These are phyloP conservation scores for Amblyjoppa proteus DNA, from an alignment of 2,888 invertebrate genomes.

Conservation along the genomic window DNA sequence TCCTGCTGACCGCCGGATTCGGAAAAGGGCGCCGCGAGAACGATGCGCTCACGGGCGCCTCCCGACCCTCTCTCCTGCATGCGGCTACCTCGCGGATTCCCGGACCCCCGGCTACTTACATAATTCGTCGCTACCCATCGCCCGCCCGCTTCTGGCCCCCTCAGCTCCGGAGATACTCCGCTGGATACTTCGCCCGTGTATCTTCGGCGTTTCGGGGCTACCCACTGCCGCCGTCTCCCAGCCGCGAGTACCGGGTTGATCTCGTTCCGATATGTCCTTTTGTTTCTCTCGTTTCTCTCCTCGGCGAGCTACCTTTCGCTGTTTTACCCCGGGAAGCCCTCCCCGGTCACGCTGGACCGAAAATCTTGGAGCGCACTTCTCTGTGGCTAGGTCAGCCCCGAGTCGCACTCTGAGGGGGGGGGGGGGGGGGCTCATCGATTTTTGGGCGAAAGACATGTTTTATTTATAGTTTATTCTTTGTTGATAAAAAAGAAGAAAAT, in stretches of 20 bases:
- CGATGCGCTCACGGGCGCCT: constrained; percentile 68
- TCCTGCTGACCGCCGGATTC: constrained; percentile 54
- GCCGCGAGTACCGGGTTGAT: constrained; percentile 44
- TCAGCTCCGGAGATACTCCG: not conserved
- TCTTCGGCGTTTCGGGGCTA: constrained; percentile 41
- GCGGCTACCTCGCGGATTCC: constrained; percentile 63
- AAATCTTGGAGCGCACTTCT: not conserved
- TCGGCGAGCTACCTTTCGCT: not conserved
- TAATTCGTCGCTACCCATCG: constrained; percentile 69
- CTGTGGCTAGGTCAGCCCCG: not conserved
- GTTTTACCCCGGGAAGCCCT: not conserved
- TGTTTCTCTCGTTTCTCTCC: constrained; percentile 14
- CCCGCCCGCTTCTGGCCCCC: constrained; percentile 30
- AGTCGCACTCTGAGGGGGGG: not conserved
- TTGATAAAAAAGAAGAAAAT: too few relatives aligned
- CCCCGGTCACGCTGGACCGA: constrained; percentile 2
- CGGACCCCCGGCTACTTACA: constrained; percentile 71
- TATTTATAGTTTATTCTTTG: too few relatives aligned
- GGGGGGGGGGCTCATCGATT: not conserved
- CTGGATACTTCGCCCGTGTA: constrained; percentile 9
- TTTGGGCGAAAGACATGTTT: not conserved
- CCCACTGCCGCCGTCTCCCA: constrained; percentile 29
- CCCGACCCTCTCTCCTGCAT: constrained; percentile 39
- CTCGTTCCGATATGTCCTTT: constrained; percentile 55
- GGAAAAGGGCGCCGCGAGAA: constrained; percentile 71